Percentiles rank a stretch among this genome's conserved stretches.
phyloP scores from a whole-genome alignment of 1,140 invertebrate genomes.

The Euura lappo region DNA sequence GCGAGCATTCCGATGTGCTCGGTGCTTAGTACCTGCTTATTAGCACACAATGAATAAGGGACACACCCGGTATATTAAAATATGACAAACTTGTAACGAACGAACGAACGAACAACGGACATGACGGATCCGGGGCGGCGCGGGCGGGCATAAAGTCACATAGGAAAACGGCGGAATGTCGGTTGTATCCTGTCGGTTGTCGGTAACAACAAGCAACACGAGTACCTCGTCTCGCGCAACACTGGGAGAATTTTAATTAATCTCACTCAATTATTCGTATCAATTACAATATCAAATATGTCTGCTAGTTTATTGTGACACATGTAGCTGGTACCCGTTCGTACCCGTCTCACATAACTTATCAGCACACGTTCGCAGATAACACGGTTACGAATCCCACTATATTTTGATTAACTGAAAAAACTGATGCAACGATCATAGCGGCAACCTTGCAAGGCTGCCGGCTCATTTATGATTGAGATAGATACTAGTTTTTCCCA shows the following conservation, averaged over 20 bases:
- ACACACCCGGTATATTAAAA: conserved; percentile 22
- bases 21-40: conserved; percentile 16
- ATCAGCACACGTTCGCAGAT: too few species aligned
- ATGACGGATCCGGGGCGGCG: conserved; percentile 5
- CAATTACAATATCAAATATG: neutral
- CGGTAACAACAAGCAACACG: conserved; percentile 17
- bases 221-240: neutral
- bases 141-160: conserved; percentile 18
- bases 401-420: too few species aligned
- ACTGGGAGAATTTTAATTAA: neutral
- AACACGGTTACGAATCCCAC: too few species aligned
- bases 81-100: conserved; percentile 9
- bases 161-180: conserved; percentile 43
- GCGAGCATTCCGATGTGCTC: conserved; percentile 2
- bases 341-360: neutral
- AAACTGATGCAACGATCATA: too few species aligned
- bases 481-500: neutral
- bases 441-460: conserved; percentile 1
- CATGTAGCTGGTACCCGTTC: too few species aligned
- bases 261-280: neutral
- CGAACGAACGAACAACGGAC: conserved; percentile 1
- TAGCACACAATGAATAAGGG: conserved; percentile 42
- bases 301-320: neutral
- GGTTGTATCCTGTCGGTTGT: conserved; percentile 42
- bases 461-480: neutral